phyloP scores from a whole-genome alignment of 2,888 invertebrate species.

The Drosophila basisetae region DNA sequence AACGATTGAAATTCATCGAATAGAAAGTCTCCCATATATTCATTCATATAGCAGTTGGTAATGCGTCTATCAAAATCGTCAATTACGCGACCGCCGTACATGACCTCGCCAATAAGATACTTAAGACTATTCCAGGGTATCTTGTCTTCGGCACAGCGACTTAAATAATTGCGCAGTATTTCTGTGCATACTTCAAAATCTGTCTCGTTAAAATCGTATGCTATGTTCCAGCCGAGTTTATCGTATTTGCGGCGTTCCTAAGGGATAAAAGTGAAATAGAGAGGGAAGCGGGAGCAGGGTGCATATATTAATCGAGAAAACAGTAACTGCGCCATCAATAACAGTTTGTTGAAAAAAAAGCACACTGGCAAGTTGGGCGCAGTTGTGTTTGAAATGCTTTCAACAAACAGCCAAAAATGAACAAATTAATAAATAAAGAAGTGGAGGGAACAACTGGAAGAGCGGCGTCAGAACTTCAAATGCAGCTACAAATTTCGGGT shows the following conservation, averaged over 20 bases:
- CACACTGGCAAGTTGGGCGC: constrained; percentile 39
- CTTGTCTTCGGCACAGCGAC: constrained; percentile 87
- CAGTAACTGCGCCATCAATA: constrained; percentile 63
- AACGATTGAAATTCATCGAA: constrained; percentile 96
- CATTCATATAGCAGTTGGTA: constrained; percentile 95
- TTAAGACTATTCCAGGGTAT: constrained; percentile 96
- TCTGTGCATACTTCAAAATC: constrained; percentile 95
- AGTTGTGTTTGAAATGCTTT: constrained; percentile 65
- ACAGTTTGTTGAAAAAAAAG: constrained; percentile 59
- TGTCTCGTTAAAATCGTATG: constrained; percentile 96
- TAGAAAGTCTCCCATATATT: constrained; percentile 97
- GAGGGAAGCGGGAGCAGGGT: not conserved
- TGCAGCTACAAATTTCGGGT: constrained; percentile 37
- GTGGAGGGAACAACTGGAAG: constrained; percentile 41
- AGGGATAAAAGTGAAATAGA: not conserved
- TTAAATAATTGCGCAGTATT: constrained; percentile 94
- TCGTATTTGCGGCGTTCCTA: constrained; percentile 96
- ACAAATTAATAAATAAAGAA: constrained; percentile 77
- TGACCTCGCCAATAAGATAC: constrained; percentile 96
- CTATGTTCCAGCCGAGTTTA: constrained; percentile 97
- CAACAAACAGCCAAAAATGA: constrained; percentile 61
- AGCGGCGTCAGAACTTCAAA: constrained; percentile 35
- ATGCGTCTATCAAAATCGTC: constrained; percentile 96
- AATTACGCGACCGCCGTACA: constrained; percentile 97
- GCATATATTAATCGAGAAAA: constrained; percentile 42